Evolutionary conservation across 1,140 invertebrate genomes (phyloP).

Genomic region (Harpegnathos saltator): DNA sequence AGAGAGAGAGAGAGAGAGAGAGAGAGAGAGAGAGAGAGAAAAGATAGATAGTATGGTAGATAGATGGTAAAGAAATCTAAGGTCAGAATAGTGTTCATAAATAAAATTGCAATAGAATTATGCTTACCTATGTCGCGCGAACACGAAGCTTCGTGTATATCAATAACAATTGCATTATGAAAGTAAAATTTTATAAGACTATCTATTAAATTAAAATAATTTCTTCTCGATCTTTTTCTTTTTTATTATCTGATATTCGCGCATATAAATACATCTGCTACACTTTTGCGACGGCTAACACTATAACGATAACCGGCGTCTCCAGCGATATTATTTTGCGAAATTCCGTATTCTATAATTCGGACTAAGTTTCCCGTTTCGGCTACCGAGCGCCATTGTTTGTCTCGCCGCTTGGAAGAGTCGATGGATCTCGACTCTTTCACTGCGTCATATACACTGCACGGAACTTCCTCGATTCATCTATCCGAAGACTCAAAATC

Average conservation of each 20-base stretch:
- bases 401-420: neutral
- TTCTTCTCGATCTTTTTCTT: constrained; percentile 59
- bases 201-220: constrained; percentile 79
- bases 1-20: too few species aligned
- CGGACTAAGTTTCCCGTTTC: neutral
- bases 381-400: neutral
- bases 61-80: neutral
- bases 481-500: too few species aligned
- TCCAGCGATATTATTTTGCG: neutral
- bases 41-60: too few species aligned
- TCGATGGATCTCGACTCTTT: neutral
- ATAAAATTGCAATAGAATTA: constrained; percentile 44
- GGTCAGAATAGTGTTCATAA: constrained; percentile 36
- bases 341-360: neutral
- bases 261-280: constrained; percentile 77
- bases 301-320: neutral
- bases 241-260: constrained; percentile 78
- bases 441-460: too few species aligned
- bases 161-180: constrained; percentile 4
- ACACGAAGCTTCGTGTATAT: constrained; percentile 26
- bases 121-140: constrained; percentile 41
- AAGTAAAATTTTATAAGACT: constrained; percentile 51
- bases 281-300: neutral
- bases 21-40: too few species aligned
- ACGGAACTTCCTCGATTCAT: too few species aligned